These are phyloP conservation scores for Nyctibius grandis DNA, from an alignment of 2,797 vertebrate genomes.

Conservation along the genomic window DNA sequence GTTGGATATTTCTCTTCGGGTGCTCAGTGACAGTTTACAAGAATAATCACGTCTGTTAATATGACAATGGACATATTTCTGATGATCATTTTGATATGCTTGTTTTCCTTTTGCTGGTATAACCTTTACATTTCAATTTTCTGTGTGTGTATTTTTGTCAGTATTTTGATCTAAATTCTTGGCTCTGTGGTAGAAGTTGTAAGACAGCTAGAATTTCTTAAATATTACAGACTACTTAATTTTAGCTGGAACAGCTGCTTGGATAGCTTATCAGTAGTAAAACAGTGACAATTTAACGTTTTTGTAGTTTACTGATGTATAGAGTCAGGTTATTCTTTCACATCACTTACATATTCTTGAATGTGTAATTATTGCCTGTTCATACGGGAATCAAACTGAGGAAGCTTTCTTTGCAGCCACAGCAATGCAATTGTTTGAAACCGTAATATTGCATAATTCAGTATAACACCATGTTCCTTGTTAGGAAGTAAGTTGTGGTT, in stretches of 20 bases:
- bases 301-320: neutral
- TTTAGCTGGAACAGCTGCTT: neutral
- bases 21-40: neutral
- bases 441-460: neutral
- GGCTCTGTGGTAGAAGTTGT: neutral
- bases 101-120: neutral
- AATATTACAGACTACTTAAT: neutral
- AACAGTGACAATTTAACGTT: neutral
- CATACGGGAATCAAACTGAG: neutral
- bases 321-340: neutral
- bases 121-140: neutral
- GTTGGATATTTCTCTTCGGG: neutral
- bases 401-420: neutral
- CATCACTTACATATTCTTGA: neutral
- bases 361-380: neutral
- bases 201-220: neutral
- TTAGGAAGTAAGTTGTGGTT: neutral
- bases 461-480: neutral
- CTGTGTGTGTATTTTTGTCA: neutral
- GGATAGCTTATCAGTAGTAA: neutral
- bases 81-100: neutral
- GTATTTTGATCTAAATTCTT: neutral
- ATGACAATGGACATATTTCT: neutral
- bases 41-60: neutral
- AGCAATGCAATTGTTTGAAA: neutral